Evolutionary conservation across 53 echinoderm and acorn worm genomes (phyloP), one percentile per base, ranked within the genome.

Genomic region (Stichopus horrens): DNA sequence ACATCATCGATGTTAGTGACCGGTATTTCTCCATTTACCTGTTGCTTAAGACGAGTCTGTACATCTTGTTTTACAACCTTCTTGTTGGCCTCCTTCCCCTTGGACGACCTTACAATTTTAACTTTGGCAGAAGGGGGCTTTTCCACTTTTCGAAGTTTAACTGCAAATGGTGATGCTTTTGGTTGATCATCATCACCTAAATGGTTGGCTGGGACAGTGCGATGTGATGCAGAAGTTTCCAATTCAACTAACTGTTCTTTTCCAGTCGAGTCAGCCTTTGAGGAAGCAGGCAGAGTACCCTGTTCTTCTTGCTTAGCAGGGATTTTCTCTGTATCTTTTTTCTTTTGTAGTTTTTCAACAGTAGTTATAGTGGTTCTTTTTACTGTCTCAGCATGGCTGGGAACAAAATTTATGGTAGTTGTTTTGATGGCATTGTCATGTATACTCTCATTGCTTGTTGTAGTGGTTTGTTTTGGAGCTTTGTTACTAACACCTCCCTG

Each of bases 11-110:
- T 37, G 37, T 37, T 37, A 37, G 37, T 37, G 37, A 37, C 37
- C 11, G 73, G 67, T 57, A 93, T 88, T 23, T 91, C 91, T 7
- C 86, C 90, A 57, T 87, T 87, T 14, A 87, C 87, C 58, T 87
- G 87, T 9, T 74, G 75, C 52, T 76, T 54, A 53, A 87, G 74
- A 19, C 71, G 52, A 21, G 74, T 87, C 55, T 74, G 55, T 5
- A 66, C 66, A 52, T 77, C 65, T 51, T 57, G 54, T 52, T 88
- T 88, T 21, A 9, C 52, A 22, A 8, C 9, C 59, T 57, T 76
- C 19, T 22, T 8, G 19, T 88, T 88, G 9, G 11, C 67, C 20
- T 53, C 20, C 16, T 22, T 57, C 18, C 67, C 86, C 53, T 59
- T 76, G 10, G 90, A 54, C n/a, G 73, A 71, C 23, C 74, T 54